phyloP scores from a whole-genome alignment of 2,113 vertebrate genomes.

The Abramis brama region DNA sequence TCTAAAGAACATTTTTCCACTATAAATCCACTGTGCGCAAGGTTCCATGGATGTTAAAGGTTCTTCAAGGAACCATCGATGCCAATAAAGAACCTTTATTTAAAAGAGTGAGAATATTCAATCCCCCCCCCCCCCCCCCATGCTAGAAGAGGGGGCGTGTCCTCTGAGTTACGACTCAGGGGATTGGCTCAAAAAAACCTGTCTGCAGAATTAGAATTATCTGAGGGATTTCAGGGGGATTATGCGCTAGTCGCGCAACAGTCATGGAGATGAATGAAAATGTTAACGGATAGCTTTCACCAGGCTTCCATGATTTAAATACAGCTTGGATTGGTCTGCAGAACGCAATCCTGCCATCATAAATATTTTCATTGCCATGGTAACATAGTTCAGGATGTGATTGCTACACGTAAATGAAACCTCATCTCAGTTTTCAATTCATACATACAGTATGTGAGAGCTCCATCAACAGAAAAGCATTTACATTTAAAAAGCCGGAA shows the following conservation, averaged over 20 bases:
- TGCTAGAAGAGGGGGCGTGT: not conserved
- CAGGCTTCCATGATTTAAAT: conserved; percentile 2
- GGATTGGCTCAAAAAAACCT: not conserved
- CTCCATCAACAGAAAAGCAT: conserved; percentile 8
- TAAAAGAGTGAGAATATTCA: not conserved
- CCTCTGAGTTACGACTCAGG: not conserved
- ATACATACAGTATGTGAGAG: conserved; percentile 1
- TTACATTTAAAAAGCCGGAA: not conserved
- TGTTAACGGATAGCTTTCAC: not conserved
- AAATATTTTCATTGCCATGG: conserved; percentile 28
- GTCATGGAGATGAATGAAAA: not conserved
- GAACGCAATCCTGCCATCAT: not conserved
- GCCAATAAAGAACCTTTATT: too few species aligned
- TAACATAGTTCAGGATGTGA: not conserved
- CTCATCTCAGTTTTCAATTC: conserved; percentile 16
- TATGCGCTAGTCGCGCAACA: not conserved
- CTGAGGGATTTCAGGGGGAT: not conserved
- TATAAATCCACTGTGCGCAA: too few species aligned
- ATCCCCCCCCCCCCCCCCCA: too few species aligned
- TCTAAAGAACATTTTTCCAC: too few species aligned
- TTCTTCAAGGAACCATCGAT: too few species aligned
- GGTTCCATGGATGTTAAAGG: too few species aligned
- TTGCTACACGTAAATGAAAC: conserved; percentile 8
- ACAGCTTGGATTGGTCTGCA: not conserved
- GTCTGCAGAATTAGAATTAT: not conserved